A percentile compares a stretch with the other conserved stretches of the same genome.
Evolutionary conservation across 1,140 invertebrate species (phyloP).

Genomic region (Drosophila bocki): DNA sequence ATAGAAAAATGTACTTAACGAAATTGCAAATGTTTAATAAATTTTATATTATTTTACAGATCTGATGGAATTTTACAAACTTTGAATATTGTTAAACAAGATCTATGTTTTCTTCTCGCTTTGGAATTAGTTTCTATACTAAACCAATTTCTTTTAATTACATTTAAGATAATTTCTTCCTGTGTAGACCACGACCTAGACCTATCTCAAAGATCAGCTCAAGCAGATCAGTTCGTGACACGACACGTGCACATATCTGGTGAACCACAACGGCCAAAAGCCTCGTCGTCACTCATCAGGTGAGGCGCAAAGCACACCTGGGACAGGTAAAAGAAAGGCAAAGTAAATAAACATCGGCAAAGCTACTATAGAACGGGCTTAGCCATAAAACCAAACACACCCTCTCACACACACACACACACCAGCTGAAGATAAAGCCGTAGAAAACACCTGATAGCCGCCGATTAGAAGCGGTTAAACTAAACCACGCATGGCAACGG

Average conservation of each 20-base stretch:
- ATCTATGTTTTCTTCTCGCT: not conserved
- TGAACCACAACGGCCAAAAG: not conserved
- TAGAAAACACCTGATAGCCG: constrained; percentile 36
- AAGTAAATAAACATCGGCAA: constrained; percentile 7
- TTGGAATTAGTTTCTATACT: not conserved
- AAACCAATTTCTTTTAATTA: not conserved
- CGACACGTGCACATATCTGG: constrained; percentile 26
- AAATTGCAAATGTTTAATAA: too few species aligned
- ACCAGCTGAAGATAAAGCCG: constrained; percentile 18
- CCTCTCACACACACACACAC: constrained; percentile 9
- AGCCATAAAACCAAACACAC: constrained; percentile 30
- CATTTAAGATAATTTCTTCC: not conserved
- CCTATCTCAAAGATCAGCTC: constrained; percentile 14
- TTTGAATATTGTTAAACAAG: not conserved
- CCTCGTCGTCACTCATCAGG: constrained; percentile 43
- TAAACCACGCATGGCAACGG: constrained; percentile 17
- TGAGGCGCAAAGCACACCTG: constrained; percentile 30
- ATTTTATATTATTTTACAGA: too few species aligned
- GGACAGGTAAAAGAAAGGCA: constrained; percentile 3
- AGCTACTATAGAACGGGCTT: constrained; percentile 6
- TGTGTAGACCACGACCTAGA: constrained; percentile 4
- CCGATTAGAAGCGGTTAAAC: constrained; percentile 11
- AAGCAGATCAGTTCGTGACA: constrained; percentile 13
- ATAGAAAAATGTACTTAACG: too few species aligned
- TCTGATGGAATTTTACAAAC: too few species aligned